Evolutionary conservation across 2,888 invertebrate genomes (phyloP), one percentile per base, ranked within the genome.

Genomic region (Dusona sp.): DNA sequence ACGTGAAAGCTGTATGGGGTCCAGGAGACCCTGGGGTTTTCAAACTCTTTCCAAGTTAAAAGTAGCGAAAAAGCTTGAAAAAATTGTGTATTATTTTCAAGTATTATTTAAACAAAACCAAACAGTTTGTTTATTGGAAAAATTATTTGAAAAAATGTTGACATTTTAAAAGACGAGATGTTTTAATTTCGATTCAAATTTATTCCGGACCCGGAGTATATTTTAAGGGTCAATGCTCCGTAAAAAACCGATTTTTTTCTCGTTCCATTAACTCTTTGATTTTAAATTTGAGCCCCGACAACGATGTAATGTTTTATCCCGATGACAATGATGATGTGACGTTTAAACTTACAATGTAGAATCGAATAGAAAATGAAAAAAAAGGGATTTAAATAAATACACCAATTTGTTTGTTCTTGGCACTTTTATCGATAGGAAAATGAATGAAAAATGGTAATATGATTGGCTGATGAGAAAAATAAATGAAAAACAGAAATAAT

Each of bases 391-490:
- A 48, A 48, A 48, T 48, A 48, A 48, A 48, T 48, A 48, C 45
- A 45, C 16, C 16, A 45, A 45, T 11, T 45, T 45, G 16, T 16
- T 16, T 45, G 16, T 45, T 45, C 19, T 67, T 38, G 67, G 42
- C 68, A 38, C 67, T 42, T 38, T 67, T 38, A 38, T 67, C 42
- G n/a, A 67, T 67, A 13, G 68, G 45, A 45, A 45, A 68, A 25
- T 22, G 16, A 25, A 29, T 13, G 42, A 25, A 42, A 25, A 25
- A 25, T 61, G 61, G 19, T 8, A 13, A 2, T 11, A 22, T 38
- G 25, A 42, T 68, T 16, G 29, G 25, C 7, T 33, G 48, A n/a
- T 51, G n/a, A 38, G 16, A 61, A 74, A 48, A 33, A 80, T 64
- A 38, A 51, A 45, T 11, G 38, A 77, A 61, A 25, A 25, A 45